Conservation (phyloP, 2,888 invertebrate genomes). For the Papilio protenor region DNA sequence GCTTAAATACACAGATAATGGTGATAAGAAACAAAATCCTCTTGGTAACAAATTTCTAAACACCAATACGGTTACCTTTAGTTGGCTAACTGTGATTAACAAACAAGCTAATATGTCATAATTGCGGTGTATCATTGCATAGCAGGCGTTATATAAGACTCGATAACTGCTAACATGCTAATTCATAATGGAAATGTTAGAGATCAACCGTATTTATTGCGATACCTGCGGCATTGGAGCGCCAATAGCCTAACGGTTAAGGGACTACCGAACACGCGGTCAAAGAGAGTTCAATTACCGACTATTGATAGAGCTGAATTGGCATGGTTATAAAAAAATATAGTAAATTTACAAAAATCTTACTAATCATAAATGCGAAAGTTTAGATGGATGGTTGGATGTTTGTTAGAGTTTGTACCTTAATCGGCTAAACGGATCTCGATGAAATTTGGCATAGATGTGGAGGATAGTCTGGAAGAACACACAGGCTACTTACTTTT, state of each 20-base stretch:
- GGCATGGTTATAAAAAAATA: too few species aligned
- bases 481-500: too few species aligned
- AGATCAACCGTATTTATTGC: slow-evolving; percentile 17
- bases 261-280: too few species aligned
- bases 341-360: too few species aligned
- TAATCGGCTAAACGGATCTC: too few species aligned
- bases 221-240: not conserved
- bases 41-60: slow-evolving; percentile 33
- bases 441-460: too few species aligned
- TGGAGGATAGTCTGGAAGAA: too few species aligned
- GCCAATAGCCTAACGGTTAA: not conserved
- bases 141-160: slow-evolving; percentile 34
- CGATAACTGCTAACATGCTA: slow-evolving; percentile 31
- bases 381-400: too few species aligned
- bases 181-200: slow-evolving; percentile 23
- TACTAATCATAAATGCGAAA: too few species aligned
- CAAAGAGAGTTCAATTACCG: too few species aligned
- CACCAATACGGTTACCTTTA: slow-evolving; percentile 28
- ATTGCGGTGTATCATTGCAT: slow-evolving; percentile 33
- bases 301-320: too few species aligned
- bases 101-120: slow-evolving; percentile 41
- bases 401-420: too few species aligned
- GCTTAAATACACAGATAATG: not conserved
- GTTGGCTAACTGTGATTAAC: slow-evolving; percentile 39
- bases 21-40: slow-evolving; percentile 9